A percentile compares a stretch with the other conserved stretches of the same genome.
phyloP scores from a whole-genome alignment of 2,797 vertebrate genomes.

The Propithecus perrieri region DNA sequence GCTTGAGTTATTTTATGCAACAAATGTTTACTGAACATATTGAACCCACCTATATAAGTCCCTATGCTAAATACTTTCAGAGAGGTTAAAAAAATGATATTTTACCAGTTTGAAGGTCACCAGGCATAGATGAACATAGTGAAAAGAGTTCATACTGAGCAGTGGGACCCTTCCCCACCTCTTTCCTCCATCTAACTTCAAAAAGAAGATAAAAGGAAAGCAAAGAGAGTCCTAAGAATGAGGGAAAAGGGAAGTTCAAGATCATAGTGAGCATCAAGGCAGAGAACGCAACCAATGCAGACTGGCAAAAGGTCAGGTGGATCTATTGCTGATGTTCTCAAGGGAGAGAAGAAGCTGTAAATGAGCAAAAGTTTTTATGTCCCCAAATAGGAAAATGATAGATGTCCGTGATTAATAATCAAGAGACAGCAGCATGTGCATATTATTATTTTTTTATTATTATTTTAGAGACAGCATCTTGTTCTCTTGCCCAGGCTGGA shows the following conservation, averaged over 20 bases:
- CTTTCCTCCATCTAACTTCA: background rate
- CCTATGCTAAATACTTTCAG: background rate
- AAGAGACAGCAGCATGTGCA: background rate
- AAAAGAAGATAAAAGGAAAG: background rate
- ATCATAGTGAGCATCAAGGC: background rate
- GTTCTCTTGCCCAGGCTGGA: background rate
- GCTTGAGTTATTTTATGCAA: background rate
- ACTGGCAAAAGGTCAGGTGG: background rate
- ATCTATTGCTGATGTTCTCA: background rate
- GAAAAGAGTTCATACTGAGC: background rate
- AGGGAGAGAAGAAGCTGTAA: background rate
- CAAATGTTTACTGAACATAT: background rate
- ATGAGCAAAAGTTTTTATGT: background rate
- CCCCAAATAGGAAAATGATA: background rate
- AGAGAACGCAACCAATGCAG: background rate
- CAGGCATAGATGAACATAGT: background rate
- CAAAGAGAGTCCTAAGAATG: background rate
- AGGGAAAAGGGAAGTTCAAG: background rate
- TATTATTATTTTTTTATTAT: background rate
- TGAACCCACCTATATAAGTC: background rate
- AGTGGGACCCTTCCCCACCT: background rate
- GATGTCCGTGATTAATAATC: background rate
- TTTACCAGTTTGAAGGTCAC: background rate
- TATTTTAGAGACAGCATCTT: background rate
- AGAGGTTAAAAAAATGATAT: background rate